A percentile compares a stretch with the other conserved stretches of the same genome.
Evolutionary conservation across 1,140 invertebrate species (phyloP).

Genomic region (Alviniconcha marisindica): DNA sequence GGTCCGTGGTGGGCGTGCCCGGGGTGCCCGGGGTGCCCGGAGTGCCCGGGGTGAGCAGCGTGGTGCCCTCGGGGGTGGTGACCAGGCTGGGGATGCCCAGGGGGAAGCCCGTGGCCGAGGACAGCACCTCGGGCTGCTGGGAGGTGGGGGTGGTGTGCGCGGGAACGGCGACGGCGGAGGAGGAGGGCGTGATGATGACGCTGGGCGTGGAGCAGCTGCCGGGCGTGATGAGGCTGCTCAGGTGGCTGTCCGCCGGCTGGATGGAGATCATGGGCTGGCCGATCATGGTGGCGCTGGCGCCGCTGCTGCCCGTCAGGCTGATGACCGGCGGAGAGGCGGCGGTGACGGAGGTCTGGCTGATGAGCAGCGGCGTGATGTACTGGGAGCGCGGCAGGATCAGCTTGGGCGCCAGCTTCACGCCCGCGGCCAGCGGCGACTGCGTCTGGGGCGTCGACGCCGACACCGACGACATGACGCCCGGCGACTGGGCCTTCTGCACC

Average conservation of each 20-base stretch:
- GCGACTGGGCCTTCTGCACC: constrained; percentile 22
- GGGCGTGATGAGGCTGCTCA: background rate
- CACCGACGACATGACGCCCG: background rate
- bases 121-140: constrained; percentile 36
- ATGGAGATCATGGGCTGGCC: constrained; percentile 55
- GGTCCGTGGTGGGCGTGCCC: constrained; percentile 37
- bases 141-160: background rate
- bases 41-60: constrained; percentile 33
- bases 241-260: constrained; percentile 7
- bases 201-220: constrained; percentile 2
- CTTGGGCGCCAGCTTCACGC: constrained; percentile 28
- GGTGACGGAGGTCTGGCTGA: background rate
- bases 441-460: background rate
- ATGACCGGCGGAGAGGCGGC: constrained; percentile 5
- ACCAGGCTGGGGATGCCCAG: constrained; percentile 36
- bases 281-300: constrained; percentile 36
- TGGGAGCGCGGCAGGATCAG: constrained; percentile 36
- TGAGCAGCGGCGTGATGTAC: constrained; percentile 26
- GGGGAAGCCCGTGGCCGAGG: constrained; percentile 33
- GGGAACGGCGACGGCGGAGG: background rate
- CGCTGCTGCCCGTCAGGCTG: constrained; percentile 5
- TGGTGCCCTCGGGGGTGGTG: constrained; percentile 34
- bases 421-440: background rate
- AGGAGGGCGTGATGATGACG: constrained; percentile 23
- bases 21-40: constrained; percentile 48